These are phyloP conservation scores for Spheniscus mendiculus DNA, from an alignment of 2,113 vertebrate species.

Conservation along the genomic window DNA sequence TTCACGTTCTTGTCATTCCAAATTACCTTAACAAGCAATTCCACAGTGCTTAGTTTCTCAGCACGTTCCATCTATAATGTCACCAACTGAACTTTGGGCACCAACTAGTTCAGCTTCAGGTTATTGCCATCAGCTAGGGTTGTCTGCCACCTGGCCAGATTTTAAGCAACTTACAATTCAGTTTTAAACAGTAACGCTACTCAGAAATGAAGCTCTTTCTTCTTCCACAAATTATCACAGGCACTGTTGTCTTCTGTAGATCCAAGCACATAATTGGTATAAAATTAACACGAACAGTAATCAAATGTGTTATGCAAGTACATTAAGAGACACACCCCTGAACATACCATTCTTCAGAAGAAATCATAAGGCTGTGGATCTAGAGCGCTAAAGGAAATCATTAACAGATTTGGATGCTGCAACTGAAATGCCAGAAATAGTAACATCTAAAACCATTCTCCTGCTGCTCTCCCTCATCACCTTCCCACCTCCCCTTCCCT, in stretches of 20 bases:
- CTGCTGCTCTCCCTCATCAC: neutral
- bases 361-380: neutral
- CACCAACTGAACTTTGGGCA: conserved; percentile 7
- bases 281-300: neutral
- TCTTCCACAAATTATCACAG: neutral
- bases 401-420: neutral
- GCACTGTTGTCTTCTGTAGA: neutral
- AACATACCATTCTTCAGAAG: neutral
- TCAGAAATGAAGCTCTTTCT: neutral
- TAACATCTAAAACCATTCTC: neutral
- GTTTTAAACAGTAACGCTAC: neutral
- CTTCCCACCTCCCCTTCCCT: neutral
- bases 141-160: neutral
- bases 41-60: neutral
- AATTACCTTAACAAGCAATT: conserved; percentile 24
- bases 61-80: neutral
- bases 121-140: neutral
- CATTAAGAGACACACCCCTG: neutral
- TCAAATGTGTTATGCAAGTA: neutral
- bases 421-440: neutral
- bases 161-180: neutral
- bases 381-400: neutral
- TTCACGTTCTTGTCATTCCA: neutral
- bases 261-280: neutral
- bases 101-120: neutral